phyloP scores from a whole-genome alignment of 2,797 vertebrate genomes.

The Manis pentadactyla region DNA sequence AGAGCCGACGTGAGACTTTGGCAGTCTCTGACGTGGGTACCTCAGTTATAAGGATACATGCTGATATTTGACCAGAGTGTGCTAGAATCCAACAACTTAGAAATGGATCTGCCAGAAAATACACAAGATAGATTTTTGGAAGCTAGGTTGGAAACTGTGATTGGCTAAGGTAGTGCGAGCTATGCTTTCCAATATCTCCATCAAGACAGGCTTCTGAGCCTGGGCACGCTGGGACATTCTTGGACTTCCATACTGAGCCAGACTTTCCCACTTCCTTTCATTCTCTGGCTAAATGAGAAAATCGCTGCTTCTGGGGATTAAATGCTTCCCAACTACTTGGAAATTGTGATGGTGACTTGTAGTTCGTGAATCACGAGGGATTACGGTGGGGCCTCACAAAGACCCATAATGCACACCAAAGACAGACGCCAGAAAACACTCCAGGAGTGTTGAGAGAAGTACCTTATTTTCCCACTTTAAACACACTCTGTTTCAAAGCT shows the following conservation, averaged over 20 bases:
- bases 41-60: neutral
- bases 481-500: neutral
- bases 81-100: neutral
- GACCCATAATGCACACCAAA: neutral
- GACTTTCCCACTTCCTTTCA: neutral
- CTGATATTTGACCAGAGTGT: conserved; percentile 6
- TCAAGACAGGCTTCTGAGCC: neutral
- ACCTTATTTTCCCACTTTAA: neutral
- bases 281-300: conserved; percentile 38
- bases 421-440: neutral
- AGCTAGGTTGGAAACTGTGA: neutral
- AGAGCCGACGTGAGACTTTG: neutral
- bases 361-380: neutral
- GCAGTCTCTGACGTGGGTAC: neutral
- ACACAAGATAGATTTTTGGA: conserved; percentile 35
- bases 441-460: neutral
- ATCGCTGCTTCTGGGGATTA: neutral
- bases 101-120: conserved; percentile 45
- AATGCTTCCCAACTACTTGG: conserved; percentile 30
- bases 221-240: neutral
- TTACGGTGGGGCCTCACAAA: neutral
- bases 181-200: neutral
- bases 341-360: neutral
- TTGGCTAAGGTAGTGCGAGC: neutral
- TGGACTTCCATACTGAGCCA: neutral